Percentiles rank a stretch among this genome's conserved stretches.
Conservation (phyloP, 2,797 vertebrate genomes). For the Triplophysa bombifrons region DNA sequence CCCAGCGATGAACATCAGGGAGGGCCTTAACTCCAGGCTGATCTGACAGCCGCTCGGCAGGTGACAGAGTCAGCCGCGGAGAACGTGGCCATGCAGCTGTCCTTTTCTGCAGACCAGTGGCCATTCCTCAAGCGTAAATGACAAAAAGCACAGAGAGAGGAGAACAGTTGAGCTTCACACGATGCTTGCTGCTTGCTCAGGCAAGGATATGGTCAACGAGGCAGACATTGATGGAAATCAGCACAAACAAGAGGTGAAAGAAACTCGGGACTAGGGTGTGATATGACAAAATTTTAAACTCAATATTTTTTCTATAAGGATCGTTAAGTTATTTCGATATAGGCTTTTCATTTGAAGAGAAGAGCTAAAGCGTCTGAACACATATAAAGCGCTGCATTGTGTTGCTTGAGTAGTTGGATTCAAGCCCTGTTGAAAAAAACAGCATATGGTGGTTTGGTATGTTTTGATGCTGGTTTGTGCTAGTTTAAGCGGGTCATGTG, state of each 20-base stretch:
- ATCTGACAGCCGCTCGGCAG: slow-evolving; percentile 54
- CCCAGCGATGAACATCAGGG: slow-evolving; percentile 49
- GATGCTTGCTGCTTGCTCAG: not conserved
- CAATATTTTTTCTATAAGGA: too few species aligned
- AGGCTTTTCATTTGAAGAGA: too few species aligned
- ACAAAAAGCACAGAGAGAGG: slow-evolving; percentile 25
- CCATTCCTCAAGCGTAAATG: slow-evolving; percentile 37
- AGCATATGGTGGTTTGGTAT: too few species aligned
- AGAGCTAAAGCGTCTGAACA: too few species aligned
- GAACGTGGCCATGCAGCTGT: slow-evolving; percentile 31
- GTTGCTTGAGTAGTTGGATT: too few species aligned
- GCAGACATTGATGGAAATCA: slow-evolving; percentile 25
- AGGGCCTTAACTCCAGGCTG: slow-evolving; percentile 43
- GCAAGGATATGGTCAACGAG: slow-evolving; percentile 13
- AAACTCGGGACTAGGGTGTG: not conserved
- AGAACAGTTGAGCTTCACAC: slow-evolving; percentile 20
- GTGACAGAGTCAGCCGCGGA: slow-evolving; percentile 35
- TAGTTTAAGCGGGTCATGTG: too few species aligned
- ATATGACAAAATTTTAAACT: too few species aligned
- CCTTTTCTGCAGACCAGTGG: slow-evolving; percentile 37
- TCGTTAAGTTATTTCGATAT: too few species aligned
- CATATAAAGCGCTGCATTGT: too few species aligned
- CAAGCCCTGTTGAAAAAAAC: too few species aligned
- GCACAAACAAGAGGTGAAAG: not conserved
- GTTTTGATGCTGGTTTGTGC: too few species aligned